Evolutionary conservation across 35 echinoderm and acorn worm species (phyloP), one percentile per base, ranked within the genome.

Genomic region (Stichopus chloronotus): DNA sequence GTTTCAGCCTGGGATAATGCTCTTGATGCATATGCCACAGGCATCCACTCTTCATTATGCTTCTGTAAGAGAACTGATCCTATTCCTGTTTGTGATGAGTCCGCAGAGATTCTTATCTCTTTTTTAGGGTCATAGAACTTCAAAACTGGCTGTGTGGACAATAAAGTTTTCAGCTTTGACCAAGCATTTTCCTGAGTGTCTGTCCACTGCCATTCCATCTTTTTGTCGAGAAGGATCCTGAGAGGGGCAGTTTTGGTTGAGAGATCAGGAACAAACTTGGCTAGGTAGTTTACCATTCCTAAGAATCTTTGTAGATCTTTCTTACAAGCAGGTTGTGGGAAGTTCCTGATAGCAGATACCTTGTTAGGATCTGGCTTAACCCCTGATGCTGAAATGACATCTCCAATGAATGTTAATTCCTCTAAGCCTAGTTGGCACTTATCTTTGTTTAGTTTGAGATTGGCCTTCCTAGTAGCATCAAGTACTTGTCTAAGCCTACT

Each of bases 401-500:
- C 91, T 53, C 92, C 92, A 72, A 94, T 94, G 59, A 88, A 94
- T 11, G 84, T 88, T 56, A 94, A 24, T 69, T 79, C 58, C 8
- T 61, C 78, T 56, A 89, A 65, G 11, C 84, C 92, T 79, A 94
- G 79, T 58, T 89, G 53, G 78, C 92, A 94, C n/a, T 93, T 93
- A 25, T 6, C 63, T 72, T 83, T 76, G 57, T 89, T 88, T 11
- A 89, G 68, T 57, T 94, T 94, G 10, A 94, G 63, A 81, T 94
- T 94, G 10, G 24, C 57, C n/a, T 89, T 87, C 6, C 68, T 16
- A 24, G 74, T 56, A 20, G 79, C 79, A 17, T 77, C 25, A 0
- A 94, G 9, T 17, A 94, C 84, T 63, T 79, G 83, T 59, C 86
- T 78, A 5, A 94, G 59, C 1, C 92, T 65, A 10, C 58, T 71